phyloP scores from a whole-genome alignment of 1,140 invertebrate genomes.

The Drosophila mojavensis region DNA sequence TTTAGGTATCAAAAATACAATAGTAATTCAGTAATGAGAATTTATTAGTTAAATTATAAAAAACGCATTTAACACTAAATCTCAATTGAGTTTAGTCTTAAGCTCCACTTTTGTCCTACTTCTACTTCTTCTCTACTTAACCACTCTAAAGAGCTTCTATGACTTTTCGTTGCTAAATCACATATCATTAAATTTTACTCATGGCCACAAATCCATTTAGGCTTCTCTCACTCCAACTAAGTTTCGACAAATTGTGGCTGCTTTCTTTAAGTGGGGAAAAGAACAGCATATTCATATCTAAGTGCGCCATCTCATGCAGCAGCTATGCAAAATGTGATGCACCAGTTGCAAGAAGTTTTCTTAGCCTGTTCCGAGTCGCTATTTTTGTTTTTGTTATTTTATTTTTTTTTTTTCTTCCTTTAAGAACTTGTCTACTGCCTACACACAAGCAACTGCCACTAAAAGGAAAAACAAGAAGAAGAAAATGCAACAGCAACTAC shows the following conservation, averaged over 20 bases:
- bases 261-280: neutral
- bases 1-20: too few relatives aligned
- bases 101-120: too few relatives aligned
- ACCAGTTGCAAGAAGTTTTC: conserved; percentile 13
- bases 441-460: conserved; percentile 1
- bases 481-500: neutral
- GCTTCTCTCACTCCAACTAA: neutral
- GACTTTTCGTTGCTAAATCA: neutral
- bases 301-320: neutral
- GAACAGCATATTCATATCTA: conserved; percentile 2
- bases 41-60: too few relatives aligned
- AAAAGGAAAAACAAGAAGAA: neutral
- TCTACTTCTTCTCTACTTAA: too few relatives aligned
- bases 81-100: too few relatives aligned
- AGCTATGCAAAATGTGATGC: conserved; percentile 15
- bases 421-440: conserved; percentile 19
- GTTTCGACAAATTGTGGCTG: neutral
- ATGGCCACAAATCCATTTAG: neutral
- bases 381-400: neutral
- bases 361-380: neutral
- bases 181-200: neutral
- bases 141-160: too few relatives aligned
- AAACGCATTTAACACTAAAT: too few relatives aligned
- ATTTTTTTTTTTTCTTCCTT: neutral
- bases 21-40: too few relatives aligned